Conservation (phyloP, 2,113 vertebrate species). For the Macrotus californicus region DNA sequence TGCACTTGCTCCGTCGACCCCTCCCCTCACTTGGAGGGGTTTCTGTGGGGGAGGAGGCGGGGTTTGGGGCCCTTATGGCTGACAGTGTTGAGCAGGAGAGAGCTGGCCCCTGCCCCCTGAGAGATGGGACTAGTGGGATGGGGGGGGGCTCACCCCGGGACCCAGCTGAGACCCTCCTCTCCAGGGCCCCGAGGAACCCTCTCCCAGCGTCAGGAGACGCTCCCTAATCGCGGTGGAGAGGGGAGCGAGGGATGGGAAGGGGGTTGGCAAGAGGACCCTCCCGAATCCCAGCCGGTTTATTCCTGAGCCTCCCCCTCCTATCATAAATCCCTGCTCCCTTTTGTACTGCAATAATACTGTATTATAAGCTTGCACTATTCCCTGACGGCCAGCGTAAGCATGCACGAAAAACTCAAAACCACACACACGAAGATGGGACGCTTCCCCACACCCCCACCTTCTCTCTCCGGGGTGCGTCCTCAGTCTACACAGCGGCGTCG, state of each 20-base stretch:
- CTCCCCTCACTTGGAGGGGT: not conserved
- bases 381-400: constrained; percentile 76
- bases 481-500: constrained; percentile 43
- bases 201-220: not conserved
- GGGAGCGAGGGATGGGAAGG: not conserved
- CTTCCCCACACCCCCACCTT: not conserved
- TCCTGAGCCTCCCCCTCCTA: constrained; percentile 66
- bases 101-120: not conserved
- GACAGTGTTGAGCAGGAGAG: constrained; percentile 28
- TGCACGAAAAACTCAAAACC: constrained; percentile 77
- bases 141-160: not conserved
- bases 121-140: not conserved
- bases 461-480: constrained; percentile 62
- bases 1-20: constrained; percentile 78
- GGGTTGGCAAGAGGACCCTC: not conserved
- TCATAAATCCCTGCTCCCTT: constrained; percentile 69
- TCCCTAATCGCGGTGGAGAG: not conserved
- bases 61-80: not conserved
- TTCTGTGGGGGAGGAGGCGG: constrained; percentile 4
- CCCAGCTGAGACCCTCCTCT: not conserved
- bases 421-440: constrained; percentile 51
- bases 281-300: constrained; percentile 71
- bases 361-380: constrained; percentile 94
- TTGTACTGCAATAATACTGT: constrained; percentile 91
- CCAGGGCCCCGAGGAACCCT: not conserved